Evolutionary conservation across 2,113 vertebrate species (phyloP).

Genomic region (Numenius arquata): DNA sequence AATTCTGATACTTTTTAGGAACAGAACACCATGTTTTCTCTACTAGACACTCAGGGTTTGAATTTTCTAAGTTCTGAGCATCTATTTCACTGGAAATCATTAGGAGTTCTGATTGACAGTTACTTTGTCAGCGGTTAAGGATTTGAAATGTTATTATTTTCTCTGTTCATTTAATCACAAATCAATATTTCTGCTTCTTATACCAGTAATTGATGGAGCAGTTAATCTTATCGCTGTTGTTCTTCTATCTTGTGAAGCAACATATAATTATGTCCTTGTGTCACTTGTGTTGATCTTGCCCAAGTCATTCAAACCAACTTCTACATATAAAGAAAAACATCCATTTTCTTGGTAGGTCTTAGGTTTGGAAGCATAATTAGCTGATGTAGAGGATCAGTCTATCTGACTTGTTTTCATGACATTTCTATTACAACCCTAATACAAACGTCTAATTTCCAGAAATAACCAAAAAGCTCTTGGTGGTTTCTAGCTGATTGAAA

Average conservation of each 20-base stretch:
- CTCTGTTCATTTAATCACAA: background rate
- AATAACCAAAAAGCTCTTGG: background rate
- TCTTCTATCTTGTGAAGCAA: background rate
- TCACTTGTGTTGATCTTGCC: background rate
- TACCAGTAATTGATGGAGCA: background rate
- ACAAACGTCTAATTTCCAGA: background rate
- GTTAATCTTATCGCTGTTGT: background rate
- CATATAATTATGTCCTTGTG: background rate
- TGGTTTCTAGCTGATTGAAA: background rate
- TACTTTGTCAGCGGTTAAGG: background rate
- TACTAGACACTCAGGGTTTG: background rate
- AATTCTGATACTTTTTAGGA: background rate
- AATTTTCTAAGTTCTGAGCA: background rate
- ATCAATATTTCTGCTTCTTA: background rate
- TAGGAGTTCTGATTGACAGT: background rate
- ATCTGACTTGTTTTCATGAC: background rate
- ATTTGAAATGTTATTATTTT: slow-evolving; percentile 13
- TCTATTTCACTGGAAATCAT: background rate
- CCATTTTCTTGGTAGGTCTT: background rate
- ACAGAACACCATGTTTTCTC: background rate
- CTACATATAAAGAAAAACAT: background rate
- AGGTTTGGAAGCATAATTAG: background rate
- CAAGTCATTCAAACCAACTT: background rate
- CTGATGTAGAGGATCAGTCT: background rate
- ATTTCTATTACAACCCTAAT: background rate